Evolutionary conservation across 2,888 invertebrate species (phyloP), one percentile per base, ranked within the genome.

Genomic region (Deroplatys truncata): DNA sequence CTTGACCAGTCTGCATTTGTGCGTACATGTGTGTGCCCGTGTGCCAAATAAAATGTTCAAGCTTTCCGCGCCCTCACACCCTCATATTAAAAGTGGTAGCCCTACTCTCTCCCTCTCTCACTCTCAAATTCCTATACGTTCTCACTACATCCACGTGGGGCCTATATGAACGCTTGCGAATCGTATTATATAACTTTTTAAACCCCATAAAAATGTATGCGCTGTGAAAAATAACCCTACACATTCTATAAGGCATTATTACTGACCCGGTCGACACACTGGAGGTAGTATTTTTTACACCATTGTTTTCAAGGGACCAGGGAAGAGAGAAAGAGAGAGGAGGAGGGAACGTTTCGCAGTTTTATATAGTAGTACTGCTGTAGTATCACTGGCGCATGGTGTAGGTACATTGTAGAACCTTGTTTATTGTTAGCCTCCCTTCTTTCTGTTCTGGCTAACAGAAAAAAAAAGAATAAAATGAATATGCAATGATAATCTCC

Each of bases 201-300:
- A 87, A 87, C 35, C 87, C 43, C 87, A 87, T 87, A 87, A 87
- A 87, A 87, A 83, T 87, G 83, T 82, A 83, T 83, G 87, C 43
- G 31, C 82, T 87, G 87, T 87, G 87, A 87, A 87, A 87, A 87
- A 87, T 87, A 83, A 83, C 87, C 83, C 87, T 20, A 35, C 87
- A 43, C 87, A 87, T 87, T 87, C 87, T 87, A 35, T 83, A 87
- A 87, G 87, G 87, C 87, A 87, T 87, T 87, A 87, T 87, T 87
- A 87, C 87, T 83, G 28, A 87, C 31, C 86, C 82, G 86, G 86
- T 25, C 86, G 82, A 87, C 87, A 72, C 56, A 87, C 83, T 87
- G 83, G 35, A 83, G 28, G 72, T 49, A n/a, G 82, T 82, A 86
- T 86, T 72, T 72, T 56, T 56, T 86, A 29, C 72, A 28, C 82